These are phyloP conservation scores for Cotesia congregata DNA, from an alignment of 2,888 invertebrate genomes.

Conservation along the genomic window DNA sequence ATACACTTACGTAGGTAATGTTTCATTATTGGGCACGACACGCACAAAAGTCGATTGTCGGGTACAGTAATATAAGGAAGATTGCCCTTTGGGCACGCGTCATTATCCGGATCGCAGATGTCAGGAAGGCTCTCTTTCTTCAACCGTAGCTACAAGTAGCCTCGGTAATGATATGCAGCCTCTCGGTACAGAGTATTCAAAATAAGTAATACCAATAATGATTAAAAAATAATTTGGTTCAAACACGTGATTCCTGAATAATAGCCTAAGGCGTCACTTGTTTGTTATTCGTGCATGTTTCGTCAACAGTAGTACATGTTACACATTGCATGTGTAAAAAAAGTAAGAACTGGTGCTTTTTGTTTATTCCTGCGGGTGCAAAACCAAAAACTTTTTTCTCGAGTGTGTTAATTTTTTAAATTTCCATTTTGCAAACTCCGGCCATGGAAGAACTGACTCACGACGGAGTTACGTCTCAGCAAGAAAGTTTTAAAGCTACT, in stretches of 20 bases:
- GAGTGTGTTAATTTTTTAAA: too few relatives aligned
- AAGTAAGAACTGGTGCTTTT: background rate
- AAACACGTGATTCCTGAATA: constrained; percentile 55
- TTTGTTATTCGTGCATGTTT: constrained; percentile 11
- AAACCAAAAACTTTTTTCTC: too few relatives aligned
- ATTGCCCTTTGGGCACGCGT: constrained; percentile 55
- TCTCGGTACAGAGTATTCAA: constrained; percentile 3
- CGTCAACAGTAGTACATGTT: constrained; percentile 18
- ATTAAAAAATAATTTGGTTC: constrained; percentile 9
- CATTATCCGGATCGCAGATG: constrained; percentile 55
- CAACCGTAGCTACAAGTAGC: background rate
- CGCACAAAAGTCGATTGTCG: background rate
- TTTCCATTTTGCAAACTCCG: background rate
- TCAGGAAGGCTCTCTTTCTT: constrained; percentile 21
- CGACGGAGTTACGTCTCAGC: constrained; percentile 36
- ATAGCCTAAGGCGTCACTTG: constrained; percentile 51
- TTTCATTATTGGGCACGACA: background rate
- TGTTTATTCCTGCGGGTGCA: too few relatives aligned
- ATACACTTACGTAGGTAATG: background rate
- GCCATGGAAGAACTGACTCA: constrained; percentile 5
- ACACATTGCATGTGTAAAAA: background rate
- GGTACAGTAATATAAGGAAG: background rate
- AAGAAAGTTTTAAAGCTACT: constrained; percentile 40
- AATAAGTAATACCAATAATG: background rate
- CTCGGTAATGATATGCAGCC: constrained; percentile 36